Evolutionary conservation across 2,888 invertebrate genomes (phyloP), one percentile per base, ranked within the genome.

Genomic region (Leptinotarsa tumamoca): DNA sequence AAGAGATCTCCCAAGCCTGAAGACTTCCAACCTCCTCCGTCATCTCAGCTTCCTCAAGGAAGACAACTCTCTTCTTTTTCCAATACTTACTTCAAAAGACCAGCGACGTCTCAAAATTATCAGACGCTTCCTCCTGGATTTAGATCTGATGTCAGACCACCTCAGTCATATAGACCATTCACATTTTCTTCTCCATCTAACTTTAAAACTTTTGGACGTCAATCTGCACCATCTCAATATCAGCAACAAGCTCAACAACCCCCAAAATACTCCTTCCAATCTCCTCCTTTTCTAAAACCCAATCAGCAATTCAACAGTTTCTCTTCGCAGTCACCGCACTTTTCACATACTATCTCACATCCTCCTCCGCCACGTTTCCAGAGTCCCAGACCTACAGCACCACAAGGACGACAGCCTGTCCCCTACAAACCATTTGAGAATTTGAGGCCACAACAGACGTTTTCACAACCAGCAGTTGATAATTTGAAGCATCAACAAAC

Each of bases 161-260:
- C 91, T 27, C 91, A 90, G 79, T 89, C 90, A 17, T 91, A 91
- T 84, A 89, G 91, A 81, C 91, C 91, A 14, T 90, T 91, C 78
- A 87, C 87, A 72, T 79, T 80, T n/a, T 79, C 80, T 67, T 70
- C 75, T 70, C 33, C 70, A 49, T n/a, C 75, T 2, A 80, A 75
- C 61, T 79, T 74, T 56, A 80, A 80, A 67, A 71, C 75, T 10
- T 75, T 75, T 23, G 77, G 78, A 51, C 74, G 78, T 54, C 79
- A 79, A 77, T 74, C 80, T 73, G 18, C 79, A 67, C 67, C 78
- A 52, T 67, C 71, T 50, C 80, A 80, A 75, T 74, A 76, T 70
- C 79, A 71, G 67, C 75, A 73, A 58, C 71, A 80, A 66, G 67
- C 71, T 70, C 90, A 87, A 75, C 79, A 80, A 51, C 77, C 78